phyloP scores from a whole-genome alignment of 2,113 vertebrate species.

The Rhodinocichla rosea region DNA sequence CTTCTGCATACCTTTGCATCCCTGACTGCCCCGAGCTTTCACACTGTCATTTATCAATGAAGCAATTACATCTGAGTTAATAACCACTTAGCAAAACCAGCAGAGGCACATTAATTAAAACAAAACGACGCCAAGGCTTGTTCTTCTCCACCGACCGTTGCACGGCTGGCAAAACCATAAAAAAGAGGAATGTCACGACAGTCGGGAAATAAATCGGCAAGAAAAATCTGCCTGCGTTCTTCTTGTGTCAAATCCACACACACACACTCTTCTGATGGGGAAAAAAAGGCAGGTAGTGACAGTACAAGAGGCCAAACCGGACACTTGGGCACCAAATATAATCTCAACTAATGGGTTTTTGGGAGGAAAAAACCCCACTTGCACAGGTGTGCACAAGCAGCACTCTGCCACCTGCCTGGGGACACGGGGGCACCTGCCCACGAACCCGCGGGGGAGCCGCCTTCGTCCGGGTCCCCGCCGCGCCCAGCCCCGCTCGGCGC shows the following conservation, averaged over 20 bases:
- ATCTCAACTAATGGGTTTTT: rapidly evolving
- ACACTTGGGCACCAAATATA: not conserved
- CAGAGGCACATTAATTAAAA: not conserved
- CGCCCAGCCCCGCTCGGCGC: not conserved
- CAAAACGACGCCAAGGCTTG: not conserved
- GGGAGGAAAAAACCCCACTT: not conserved
- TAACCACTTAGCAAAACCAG: not conserved
- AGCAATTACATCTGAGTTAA: slow-evolving; percentile 21
- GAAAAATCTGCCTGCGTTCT: not conserved
- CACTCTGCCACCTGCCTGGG: not conserved
- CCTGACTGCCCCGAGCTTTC: not conserved
- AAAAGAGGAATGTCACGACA: not conserved
- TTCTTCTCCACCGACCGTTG: not conserved
- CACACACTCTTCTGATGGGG: not conserved
- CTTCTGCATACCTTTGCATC: not conserved
- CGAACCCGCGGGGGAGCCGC: not conserved
- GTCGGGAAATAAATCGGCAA: not conserved
- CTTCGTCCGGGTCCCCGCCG: not conserved
- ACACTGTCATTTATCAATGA: not conserved
- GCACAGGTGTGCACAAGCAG: not conserved
- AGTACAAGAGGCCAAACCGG: not conserved
- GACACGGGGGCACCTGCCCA: not conserved
- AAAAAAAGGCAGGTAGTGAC: not conserved
- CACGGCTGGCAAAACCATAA: not conserved
- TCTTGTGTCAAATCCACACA: not conserved